Base-by-base conservation (phyloP, 92 coral and sea anemone genomes). In the Palythoa grandis region DNA sequence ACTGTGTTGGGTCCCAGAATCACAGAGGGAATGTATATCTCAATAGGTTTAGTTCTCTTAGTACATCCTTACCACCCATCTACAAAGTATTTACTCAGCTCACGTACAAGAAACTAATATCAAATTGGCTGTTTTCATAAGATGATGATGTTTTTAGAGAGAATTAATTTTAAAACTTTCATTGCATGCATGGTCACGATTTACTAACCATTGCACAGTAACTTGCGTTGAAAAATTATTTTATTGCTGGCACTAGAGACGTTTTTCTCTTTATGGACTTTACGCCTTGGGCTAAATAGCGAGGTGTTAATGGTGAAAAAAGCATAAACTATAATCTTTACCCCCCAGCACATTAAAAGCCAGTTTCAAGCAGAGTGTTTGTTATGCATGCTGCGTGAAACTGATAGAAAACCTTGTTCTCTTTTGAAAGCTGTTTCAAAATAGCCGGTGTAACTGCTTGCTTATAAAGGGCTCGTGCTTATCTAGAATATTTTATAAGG, bases 301-400 rank as follows among this genome's bases (percentile, higher is more conserved):
- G 43, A 80, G 74, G 85, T 80, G 85, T 66, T 80, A 80, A 80
- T 80, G 63, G 74, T 52, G 38, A 80, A 80, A 77, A 78, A 80
- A 24, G 72, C 47, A 63, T 25, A 38, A 66, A 20, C 35, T 65
- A 40, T 80, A 80, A 66, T 80, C 61, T 80, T 25, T 66, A 66
- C 85, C 85, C 85, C 82, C 85, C 50, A 66, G 60, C 37, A 76
- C 63, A 52, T 76, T 57, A 80, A 80, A 47, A 43, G 48, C 5
- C 52, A 48, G 39, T 66, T 10, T 52, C 85, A 37, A 67, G 73
- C 58, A 37, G 85, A 80, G 72, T 19, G 22, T 48, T 66, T 24
- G 60, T 24, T 23, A 19, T n/a, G n/a, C 85, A 52, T 80, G 61
- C 85, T 65, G 75, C 10, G 85, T 14, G 43, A 17, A 65, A 47